Evolutionary conservation across 1,140 invertebrate species (phyloP), one percentile per base, ranked within the genome.

Genomic region (Halictus rubicundus): DNA sequence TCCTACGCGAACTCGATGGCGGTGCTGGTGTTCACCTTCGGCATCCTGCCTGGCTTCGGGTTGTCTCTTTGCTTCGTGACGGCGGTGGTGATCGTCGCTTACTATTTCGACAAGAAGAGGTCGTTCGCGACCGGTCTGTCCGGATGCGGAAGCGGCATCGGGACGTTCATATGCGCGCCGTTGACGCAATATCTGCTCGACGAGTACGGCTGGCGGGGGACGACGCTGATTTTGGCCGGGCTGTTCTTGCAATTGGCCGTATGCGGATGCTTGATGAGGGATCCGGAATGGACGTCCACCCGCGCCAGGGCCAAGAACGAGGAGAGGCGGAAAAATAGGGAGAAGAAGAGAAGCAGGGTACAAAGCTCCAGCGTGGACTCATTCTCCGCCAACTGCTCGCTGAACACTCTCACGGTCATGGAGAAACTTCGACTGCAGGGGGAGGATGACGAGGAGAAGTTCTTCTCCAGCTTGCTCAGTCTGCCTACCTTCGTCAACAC

Each of bases 91-190:
- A 98, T 98, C 83, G 98, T 99, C 5, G 98, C 98, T 2, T 98
- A 98, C 90, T 99, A 99, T 91, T 99, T 99, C 91, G 98, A 99
- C 86, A 97, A 97, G 86, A 96, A 95, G 88, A 93, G 98, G 68
- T 98, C 98, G 0, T 95, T 99, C 61, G 98, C 98, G 0, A 99
- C 98, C 0, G 98, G 98, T 1, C 94, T 99, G 32, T 97, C 98
- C 0, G 97, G 98, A 1, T 98, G 97, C 89, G 98, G 98, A 0
- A 97, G 96, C 87, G 97, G 97, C 10, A 96, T 97, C 60, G 96
- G 98, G 1, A 98, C 98, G 0, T 98, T 99, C 89, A 95, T 99
- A 68, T 98, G 98, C 91, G 96, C 97, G 1, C 98, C 97, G 0
- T 88, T 98, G n/a, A 97, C 96, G 2, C 95, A 97, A 80, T 94